Base-by-base conservation (phyloP, 2,113 vertebrate species). In the Thamnophis sirtalis region DNA sequence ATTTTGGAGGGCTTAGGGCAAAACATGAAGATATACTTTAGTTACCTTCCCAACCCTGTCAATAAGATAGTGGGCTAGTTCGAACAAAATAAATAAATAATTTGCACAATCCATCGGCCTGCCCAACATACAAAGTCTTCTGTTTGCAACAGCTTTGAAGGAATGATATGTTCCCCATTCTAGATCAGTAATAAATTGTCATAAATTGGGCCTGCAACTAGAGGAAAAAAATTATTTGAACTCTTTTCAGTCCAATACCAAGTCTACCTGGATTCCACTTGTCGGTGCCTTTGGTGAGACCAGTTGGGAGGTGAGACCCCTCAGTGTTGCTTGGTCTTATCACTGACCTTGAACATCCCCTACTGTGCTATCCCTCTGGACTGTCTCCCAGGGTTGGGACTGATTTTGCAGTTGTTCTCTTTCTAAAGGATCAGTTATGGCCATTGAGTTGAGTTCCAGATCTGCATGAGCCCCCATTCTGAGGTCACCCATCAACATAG, bases 91-190 rank as follows among this genome's bases (percentile, higher is more conserved):
- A 51, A 55, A 88, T 84, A 63, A 55, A 87, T 26, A 48, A 91
- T 54, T 96, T 95, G 94, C 92, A 94, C 92, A 92, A 89, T 95
- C 95, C 95, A 96, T 96, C 96, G 95, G 94, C 93, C 90, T 96
- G 93, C 92, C 94, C 90, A 94, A 93, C 94, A 95, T 95, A 94
- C 94, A 93, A 94, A 91, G 94, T 94, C 68, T 90, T 90, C 43
- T 89, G 88, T 86, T 96, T 17, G 48, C 94, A 92, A 92, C 93
- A 84, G 2, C 51, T 9, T 55, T 73, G 51, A 87, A n/a, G 88
- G 86, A 88, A 73, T 55, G 15, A 73, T n/a, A 26, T 38, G 21
- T 73, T 80, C 60, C 8, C 4, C 2, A 28, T 91, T 56, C 26
- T 50, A 17, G 15, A 58, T 19, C 54, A 80, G 53, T 56, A 54